A percentile compares a stretch with the other conserved stretches of the same genome.
Conservation (phyloP, 1,140 invertebrate species). For the Diabrotica undecimpunctata region DNA sequence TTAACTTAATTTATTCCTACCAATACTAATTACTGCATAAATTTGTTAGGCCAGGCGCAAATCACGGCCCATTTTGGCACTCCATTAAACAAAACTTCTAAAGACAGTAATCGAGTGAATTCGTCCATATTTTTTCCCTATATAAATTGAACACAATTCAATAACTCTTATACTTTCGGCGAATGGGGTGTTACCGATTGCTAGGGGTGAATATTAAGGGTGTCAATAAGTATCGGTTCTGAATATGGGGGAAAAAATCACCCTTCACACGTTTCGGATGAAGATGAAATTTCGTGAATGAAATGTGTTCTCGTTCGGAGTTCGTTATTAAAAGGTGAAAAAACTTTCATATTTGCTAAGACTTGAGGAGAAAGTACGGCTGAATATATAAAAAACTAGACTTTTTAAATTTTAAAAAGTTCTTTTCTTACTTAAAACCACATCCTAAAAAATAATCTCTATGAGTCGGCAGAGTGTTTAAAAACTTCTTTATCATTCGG, state of each 20-base stretch:
- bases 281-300: conserved; percentile 16
- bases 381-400: no score
- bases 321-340: not conserved
- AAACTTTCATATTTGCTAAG: no score
- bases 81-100: conserved; percentile 10
- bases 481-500: no score
- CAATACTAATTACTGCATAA: conserved; percentile 1
- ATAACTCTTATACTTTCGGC: conserved; percentile 18
- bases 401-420: no score
- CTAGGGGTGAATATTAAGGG: conserved; percentile 24
- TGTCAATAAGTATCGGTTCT: conserved; percentile 22
- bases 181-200: conserved; percentile 21
- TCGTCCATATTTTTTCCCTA: conserved; percentile 19
- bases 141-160: conserved; percentile 18
- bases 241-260: conserved; percentile 21
- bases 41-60: not conserved
- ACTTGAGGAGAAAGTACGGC: no score
- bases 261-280: conserved; percentile 16
- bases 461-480: no score
- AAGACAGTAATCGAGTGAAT: conserved; percentile 16
- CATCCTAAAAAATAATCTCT: no score
- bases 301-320: not conserved
- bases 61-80: conserved; percentile 11
- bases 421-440: no score
- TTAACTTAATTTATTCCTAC: not conserved